These are phyloP conservation scores for Diabrotica balteata DNA, from an alignment of 2,888 invertebrate genomes.

Conservation along the genomic window DNA sequence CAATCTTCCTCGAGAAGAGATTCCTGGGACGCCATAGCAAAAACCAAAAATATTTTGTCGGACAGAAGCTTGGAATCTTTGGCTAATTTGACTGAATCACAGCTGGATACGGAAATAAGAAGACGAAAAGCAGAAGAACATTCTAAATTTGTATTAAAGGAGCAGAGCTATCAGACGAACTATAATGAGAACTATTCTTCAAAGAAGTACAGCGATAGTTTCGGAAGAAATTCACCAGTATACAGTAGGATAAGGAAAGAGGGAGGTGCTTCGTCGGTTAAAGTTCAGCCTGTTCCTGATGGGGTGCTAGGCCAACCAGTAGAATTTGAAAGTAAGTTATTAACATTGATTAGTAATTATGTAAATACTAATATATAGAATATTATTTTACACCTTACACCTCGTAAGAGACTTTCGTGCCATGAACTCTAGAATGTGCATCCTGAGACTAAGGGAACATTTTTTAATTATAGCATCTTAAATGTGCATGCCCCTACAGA, in stretches of 20 bases:
- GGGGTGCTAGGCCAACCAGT: conserved; percentile 90
- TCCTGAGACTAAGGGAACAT: no score
- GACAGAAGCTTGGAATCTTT: conserved; percentile 74
- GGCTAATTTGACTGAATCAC: conserved; percentile 71
- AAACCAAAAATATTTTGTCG: conserved; percentile 78
- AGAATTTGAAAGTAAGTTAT: conserved; percentile 88
- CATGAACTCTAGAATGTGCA: no score
- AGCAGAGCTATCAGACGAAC: conserved; percentile 41
- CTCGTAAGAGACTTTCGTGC: no score
- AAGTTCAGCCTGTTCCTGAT: conserved; percentile 85
- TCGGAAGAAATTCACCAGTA: conserved; percentile 46
- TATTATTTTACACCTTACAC: no score
- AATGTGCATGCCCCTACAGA: no score
- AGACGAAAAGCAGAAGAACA: conserved; percentile 53
- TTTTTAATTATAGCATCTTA: no score
- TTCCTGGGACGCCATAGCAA: conserved; percentile 84
- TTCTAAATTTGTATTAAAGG: conserved; percentile 46
- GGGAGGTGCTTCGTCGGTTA: conserved; percentile 85
- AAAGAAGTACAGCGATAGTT: conserved; percentile 51
- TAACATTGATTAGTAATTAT: background rate
- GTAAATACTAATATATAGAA: no score
- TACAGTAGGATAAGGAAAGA: conserved; percentile 60
- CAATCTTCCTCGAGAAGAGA: conserved; percentile 66
- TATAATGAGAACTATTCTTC: conserved; percentile 48
- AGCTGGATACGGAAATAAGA: conserved; percentile 61